Percentiles rank a stretch among this genome's conserved stretches.
Evolutionary conservation across 2,888 invertebrate species (phyloP).

Genomic region (Synanthedon myopaeformis): DNA sequence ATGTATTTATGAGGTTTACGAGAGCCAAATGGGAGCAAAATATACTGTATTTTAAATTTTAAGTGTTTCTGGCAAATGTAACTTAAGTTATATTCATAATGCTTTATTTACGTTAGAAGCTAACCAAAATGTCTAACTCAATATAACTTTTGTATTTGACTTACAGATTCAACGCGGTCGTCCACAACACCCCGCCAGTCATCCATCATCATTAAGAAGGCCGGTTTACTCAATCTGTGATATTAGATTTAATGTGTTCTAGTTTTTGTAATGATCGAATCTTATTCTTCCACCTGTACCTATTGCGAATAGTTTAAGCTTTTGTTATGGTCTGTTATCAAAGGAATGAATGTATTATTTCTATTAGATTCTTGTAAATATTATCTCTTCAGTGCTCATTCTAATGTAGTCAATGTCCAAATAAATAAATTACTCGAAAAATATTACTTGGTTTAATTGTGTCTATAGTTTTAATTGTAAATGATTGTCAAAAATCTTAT

Average conservation of each 20-base stretch:
- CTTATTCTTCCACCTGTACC: neutral
- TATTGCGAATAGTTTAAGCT: slow-evolving; percentile 1
- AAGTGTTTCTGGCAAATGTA: no score
- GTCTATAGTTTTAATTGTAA: neutral
- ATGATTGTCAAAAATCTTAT: neutral
- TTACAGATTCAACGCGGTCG: slow-evolving; percentile 62
- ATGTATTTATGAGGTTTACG: no score
- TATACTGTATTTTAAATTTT: no score
- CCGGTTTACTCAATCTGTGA: slow-evolving; percentile 44
- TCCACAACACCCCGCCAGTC: slow-evolving; percentile 61
- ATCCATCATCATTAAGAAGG: slow-evolving; percentile 58
- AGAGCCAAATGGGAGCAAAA: no score
- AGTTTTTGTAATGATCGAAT: slow-evolving; percentile 5
- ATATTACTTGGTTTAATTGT: neutral
- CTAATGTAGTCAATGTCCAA: neutral
- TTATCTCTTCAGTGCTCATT: neutral
- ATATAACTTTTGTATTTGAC: neutral
- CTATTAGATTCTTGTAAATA: neutral
- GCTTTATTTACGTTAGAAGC: no score
- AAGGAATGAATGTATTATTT: neutral
- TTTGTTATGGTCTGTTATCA: neutral
- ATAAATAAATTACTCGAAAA: neutral
- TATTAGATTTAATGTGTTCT: slow-evolving; percentile 28
- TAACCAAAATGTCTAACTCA: no score
- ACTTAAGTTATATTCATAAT: no score